These are phyloP conservation scores for Zeugodacus cucurbitae DNA, from an alignment of 1,140 invertebrate genomes.

Conservation along the genomic window DNA sequence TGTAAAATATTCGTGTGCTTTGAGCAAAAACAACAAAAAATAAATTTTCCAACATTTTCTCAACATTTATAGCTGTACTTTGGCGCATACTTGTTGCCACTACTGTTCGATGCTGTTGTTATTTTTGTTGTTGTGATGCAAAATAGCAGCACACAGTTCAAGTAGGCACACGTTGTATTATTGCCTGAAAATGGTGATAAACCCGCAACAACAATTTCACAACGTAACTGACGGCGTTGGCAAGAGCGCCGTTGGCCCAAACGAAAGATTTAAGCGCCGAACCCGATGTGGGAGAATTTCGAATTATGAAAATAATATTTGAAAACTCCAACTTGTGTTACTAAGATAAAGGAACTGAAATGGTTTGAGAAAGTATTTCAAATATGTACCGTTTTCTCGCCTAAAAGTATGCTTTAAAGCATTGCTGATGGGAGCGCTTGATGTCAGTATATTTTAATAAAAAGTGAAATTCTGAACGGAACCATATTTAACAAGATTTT, in stretches of 20 bases:
- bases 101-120: neutral
- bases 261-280: slow-evolving; percentile 20
- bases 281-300: neutral
- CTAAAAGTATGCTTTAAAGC: too few relatives aligned
- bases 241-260: neutral
- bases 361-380: too few relatives aligned
- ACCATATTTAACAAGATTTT: too few relatives aligned
- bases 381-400: too few relatives aligned
- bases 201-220: neutral
- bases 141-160: neutral
- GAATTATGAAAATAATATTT: neutral
- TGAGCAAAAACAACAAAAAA: neutral
- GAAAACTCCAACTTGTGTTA: too few relatives aligned
- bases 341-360: too few relatives aligned
- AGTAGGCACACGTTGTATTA: neutral
- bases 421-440: too few relatives aligned
- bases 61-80: slow-evolving; percentile 15
- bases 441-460: too few relatives aligned
- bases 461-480: too few relatives aligned
- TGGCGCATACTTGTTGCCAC: neutral
- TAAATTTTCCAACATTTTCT: slow-evolving; percentile 11
- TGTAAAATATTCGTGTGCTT: slow-evolving; percentile 22
- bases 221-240: neutral
- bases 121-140: slow-evolving; percentile 23
- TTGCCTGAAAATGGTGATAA: neutral